phyloP scores from a whole-genome alignment of 2,113 vertebrate genomes.

The Seriola rivoliana region DNA sequence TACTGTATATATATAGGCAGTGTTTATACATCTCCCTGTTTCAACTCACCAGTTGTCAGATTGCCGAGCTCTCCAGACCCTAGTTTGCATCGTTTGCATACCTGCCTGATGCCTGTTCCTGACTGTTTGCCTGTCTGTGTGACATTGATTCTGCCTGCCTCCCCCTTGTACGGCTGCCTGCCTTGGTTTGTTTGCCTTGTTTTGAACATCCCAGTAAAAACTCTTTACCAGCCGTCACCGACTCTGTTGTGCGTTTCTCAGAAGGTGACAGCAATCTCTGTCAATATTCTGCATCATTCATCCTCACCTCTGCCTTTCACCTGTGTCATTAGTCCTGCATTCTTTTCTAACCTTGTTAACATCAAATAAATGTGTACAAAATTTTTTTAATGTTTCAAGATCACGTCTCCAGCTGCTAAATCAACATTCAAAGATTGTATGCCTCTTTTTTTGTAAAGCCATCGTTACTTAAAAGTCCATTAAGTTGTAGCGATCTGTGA shows the following conservation, averaged over 20 bases:
- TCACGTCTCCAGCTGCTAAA: conserved; percentile 27
- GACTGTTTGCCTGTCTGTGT: not conserved
- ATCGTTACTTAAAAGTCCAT: conserved; percentile 72
- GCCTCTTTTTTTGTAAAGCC: conserved; percentile 21
- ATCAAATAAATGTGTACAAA: conserved; percentile 35
- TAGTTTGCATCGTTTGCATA: not conserved
- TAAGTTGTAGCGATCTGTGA: conserved; percentile 57
- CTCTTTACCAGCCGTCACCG: not conserved
- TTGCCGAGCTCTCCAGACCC: not conserved
- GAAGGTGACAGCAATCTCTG: conserved; percentile 11
- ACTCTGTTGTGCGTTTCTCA: not conserved
- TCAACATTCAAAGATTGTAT: conserved; percentile 41
- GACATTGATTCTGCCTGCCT: not conserved
- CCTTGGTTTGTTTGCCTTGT: not conserved
- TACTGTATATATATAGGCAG: too few species aligned
- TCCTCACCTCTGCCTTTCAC: conserved; percentile 52
- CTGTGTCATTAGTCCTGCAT: conserved; percentile 32
- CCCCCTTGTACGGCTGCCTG: not conserved
- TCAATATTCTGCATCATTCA: conserved; percentile 69
- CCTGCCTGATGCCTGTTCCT: not conserved
- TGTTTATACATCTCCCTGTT: not conserved
- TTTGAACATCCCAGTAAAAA: not conserved
- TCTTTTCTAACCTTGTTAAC: conserved; percentile 37
- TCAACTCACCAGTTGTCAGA: not conserved
- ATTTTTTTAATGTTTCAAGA: conserved; percentile 37